phyloP scores from a whole-genome alignment of 2,888 invertebrate species.

The Callinectes sapidus region DNA sequence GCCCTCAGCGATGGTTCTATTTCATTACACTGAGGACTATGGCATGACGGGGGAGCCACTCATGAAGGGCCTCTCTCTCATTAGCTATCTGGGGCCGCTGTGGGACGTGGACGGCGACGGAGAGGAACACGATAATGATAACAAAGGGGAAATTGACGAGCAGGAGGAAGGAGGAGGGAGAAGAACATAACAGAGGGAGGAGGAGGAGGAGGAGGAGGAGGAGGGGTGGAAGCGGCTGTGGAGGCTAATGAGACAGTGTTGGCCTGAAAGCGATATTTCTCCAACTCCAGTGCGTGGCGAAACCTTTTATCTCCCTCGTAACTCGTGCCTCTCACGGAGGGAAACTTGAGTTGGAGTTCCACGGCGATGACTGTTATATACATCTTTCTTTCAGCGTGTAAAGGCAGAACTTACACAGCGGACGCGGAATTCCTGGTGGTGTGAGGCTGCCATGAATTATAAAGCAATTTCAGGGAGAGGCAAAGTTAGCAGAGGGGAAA shows the following conservation, averaged over 20 bases:
- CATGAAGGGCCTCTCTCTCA: not conserved
- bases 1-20: not conserved
- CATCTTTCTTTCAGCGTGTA: not conserved
- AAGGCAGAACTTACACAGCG: not conserved
- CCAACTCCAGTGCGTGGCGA: not conserved
- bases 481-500: slow-evolving; percentile 7
- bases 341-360: not conserved
- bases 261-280: not conserved
- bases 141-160: not conserved
- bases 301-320: slow-evolving; percentile 15
- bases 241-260: not conserved
- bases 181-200: not conserved
- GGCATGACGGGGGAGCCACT: not conserved
- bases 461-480: slow-evolving; percentile 22
- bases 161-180: not conserved
- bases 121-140: not conserved
- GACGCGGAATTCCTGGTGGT: not conserved
- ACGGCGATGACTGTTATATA: slow-evolving; percentile 21
- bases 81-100: not conserved
- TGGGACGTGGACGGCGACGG: not conserved
- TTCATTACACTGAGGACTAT: not conserved
- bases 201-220: slow-evolving; percentile 15
- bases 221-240: not conserved
- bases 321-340: not conserved
- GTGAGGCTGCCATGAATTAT: slow-evolving; percentile 11